Conservation (phyloP, 53 echinoderm and acorn worm genomes). For the Luidia sarsii region DNA sequence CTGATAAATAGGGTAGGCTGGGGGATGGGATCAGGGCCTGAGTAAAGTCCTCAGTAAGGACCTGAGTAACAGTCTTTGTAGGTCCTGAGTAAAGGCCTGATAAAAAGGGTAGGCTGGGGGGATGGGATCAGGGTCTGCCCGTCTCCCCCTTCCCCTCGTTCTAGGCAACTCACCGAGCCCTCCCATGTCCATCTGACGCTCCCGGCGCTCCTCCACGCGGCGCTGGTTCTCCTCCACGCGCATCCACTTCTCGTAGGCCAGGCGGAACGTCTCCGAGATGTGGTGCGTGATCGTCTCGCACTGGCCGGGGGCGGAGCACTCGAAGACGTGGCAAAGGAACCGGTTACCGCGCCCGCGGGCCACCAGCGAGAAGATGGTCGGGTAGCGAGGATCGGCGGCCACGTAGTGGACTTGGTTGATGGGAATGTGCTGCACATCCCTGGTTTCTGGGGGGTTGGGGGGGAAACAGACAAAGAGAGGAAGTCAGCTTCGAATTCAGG, state of each 20-base stretch:
- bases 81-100: too few relatives aligned
- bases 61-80: too few relatives aligned
- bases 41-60: too few relatives aligned
- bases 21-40: too few relatives aligned
- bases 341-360: constrained; percentile 45
- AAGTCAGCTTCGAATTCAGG: not conserved
- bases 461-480: not conserved
- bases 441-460: constrained; percentile 47
- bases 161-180: constrained; percentile 5
- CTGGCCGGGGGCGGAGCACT: constrained; percentile 12
- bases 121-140: too few relatives aligned
- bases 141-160: too few relatives aligned
- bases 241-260: constrained; percentile 43
- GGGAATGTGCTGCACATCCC: constrained; percentile 53
- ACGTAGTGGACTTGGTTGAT: constrained; percentile 36
- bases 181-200: constrained; percentile 44
- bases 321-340: constrained; percentile 58
- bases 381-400: constrained; percentile 40
- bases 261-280: constrained; percentile 31
- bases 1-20: too few relatives aligned
- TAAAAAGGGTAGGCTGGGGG: too few relatives aligned
- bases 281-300: constrained; percentile 9
- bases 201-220: constrained; percentile 7
- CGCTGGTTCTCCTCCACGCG: constrained; percentile 40
- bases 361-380: constrained; percentile 41